These are phyloP conservation scores for Odocoileus hemionus DNA, from an alignment of 2,113 vertebrate species.

Conservation along the genomic window DNA sequence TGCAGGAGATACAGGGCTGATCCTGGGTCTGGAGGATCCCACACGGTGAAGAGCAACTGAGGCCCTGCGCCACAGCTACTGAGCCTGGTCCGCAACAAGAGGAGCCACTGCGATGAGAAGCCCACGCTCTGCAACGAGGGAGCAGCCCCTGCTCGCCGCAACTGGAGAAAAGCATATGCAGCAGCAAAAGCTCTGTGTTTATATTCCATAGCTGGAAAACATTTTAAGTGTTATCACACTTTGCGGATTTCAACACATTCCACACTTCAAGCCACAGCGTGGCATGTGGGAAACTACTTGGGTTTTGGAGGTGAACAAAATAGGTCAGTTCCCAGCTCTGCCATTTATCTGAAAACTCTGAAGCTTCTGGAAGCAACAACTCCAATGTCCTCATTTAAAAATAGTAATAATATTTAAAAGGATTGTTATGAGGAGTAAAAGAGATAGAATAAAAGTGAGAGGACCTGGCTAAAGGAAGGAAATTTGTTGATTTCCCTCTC, in stretches of 20 bases:
- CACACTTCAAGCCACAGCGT: background rate
- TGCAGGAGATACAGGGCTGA: background rate
- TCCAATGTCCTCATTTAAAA: background rate
- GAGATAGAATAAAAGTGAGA: background rate
- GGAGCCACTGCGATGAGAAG: rapidly evolving
- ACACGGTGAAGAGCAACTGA: background rate
- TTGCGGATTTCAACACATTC: background rate
- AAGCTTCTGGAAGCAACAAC: background rate
- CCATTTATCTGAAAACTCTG: background rate
- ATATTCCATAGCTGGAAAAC: background rate
- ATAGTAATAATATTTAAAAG: background rate
- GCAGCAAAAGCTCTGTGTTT: background rate
- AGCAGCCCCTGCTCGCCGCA: background rate
- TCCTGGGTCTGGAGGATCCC: background rate
- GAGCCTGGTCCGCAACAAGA: background rate
- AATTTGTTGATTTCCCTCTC: background rate
- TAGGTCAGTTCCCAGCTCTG: background rate
- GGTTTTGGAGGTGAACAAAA: background rate
- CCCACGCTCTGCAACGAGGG: background rate
- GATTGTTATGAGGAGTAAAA: background rate
- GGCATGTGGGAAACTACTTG: background rate
- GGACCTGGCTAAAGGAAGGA: background rate
- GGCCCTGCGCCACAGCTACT: rapidly evolving
- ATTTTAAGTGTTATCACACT: background rate
- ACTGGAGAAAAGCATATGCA: background rate